Percentiles rank a stretch among this genome's conserved stretches.
These are phyloP conservation scores for Rhea pennata DNA, from an alignment of 2,113 vertebrate genomes.

Conservation along the genomic window DNA sequence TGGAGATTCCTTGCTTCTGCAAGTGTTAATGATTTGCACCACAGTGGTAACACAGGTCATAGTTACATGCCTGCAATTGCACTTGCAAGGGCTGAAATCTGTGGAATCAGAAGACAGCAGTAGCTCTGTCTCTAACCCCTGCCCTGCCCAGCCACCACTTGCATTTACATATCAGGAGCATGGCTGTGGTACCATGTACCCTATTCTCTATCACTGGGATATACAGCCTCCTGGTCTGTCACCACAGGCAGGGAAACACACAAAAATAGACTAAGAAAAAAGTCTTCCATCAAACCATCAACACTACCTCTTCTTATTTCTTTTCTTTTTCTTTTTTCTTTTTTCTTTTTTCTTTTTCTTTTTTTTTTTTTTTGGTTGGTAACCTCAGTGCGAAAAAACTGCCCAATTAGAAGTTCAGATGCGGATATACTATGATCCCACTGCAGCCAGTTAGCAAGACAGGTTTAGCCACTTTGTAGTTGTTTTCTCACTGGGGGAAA, in stretches of 20 bases:
- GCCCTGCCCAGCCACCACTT: accelerated
- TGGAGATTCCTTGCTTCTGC: background rate
- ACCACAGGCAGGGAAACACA: background rate
- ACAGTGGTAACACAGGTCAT: background rate
- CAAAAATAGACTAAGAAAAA: background rate
- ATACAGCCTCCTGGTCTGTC: accelerated
- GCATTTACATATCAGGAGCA: accelerated
- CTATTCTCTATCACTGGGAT: accelerated
- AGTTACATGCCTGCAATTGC: background rate
- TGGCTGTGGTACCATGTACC: background rate
- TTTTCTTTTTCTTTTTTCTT: background rate
- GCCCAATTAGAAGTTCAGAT: background rate
- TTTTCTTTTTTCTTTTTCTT: background rate
- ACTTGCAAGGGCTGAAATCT: background rate
- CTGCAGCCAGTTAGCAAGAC: background rate
- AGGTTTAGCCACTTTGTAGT: background rate
- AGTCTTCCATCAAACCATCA: background rate
- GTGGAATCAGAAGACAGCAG: background rate
- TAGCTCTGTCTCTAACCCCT: background rate
- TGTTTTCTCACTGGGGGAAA: background rate
- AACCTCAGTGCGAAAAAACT: background rate
- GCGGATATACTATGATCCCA: background rate
- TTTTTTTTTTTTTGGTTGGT: background rate
- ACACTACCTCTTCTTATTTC: background rate
- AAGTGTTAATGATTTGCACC: background rate